Conservation (phyloP, 2,113 vertebrate species). For the Carassius carassius region DNA sequence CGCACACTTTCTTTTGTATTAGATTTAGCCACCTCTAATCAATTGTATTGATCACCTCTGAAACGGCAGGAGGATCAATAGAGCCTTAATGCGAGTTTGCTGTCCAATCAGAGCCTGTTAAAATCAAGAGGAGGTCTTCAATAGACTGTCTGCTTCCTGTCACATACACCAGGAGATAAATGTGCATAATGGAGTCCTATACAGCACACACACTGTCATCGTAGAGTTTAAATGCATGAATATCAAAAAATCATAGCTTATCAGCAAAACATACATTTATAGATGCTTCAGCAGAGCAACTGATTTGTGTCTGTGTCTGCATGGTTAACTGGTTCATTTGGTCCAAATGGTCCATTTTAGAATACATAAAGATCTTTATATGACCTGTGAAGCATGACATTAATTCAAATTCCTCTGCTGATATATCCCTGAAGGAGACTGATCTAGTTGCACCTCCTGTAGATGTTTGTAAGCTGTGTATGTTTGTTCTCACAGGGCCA, state of each 20-base stretch:
- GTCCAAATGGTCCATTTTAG: background rate
- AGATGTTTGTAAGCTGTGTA: constrained; percentile 73
- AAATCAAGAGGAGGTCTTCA: constrained; percentile 70
- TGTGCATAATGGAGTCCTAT: constrained; percentile 70
- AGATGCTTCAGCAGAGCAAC: background rate
- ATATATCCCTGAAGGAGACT: constrained; percentile 50
- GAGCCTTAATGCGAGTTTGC: constrained; percentile 77
- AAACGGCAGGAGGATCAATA: constrained; percentile 78
- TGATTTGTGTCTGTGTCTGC: background rate
- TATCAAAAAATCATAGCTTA: background rate
- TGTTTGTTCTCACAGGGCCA: constrained; percentile 69
- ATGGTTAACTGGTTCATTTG: background rate
- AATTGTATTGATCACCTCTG: constrained; percentile 76
- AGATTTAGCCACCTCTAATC: constrained; percentile 70
- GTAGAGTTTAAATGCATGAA: background rate
- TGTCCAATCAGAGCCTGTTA: constrained; percentile 78
- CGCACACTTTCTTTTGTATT: constrained; percentile 61
- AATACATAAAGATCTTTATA: background rate
- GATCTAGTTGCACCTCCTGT: constrained; percentile 70
- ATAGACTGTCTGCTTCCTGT: constrained; percentile 70
- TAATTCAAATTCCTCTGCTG: constrained; percentile 51
- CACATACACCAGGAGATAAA: constrained; percentile 63
- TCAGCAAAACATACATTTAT: background rate
- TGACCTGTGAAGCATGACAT: constrained; percentile 24
- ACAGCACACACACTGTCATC: constrained; percentile 30